These are phyloP conservation scores for Neoarius graeffei DNA, from an alignment of 2,113 vertebrate genomes.

Conservation along the genomic window DNA sequence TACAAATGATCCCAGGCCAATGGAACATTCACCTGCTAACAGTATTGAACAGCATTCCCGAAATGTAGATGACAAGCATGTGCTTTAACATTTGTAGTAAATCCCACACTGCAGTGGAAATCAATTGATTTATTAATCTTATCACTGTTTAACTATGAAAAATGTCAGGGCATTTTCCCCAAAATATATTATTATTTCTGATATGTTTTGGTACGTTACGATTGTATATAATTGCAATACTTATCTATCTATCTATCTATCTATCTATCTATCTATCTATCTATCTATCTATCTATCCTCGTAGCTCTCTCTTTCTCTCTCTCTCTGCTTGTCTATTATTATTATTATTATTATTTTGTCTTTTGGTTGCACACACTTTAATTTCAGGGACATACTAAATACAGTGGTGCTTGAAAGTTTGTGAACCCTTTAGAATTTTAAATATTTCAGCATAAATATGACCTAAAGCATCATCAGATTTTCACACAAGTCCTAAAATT, in stretches of 20 bases:
- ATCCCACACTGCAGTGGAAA: not conserved
- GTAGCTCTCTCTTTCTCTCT: too few relatives aligned
- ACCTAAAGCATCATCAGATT: too few relatives aligned
- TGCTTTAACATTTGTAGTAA: not conserved
- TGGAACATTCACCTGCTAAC: not conserved
- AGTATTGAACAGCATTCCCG: not conserved
- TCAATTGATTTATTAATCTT: not conserved
- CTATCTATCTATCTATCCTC: not conserved
- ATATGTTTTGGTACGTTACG: too few relatives aligned
- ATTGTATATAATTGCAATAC: not conserved
- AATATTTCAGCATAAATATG: too few relatives aligned
- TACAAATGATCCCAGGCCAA: not conserved
- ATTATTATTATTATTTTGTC: too few relatives aligned
- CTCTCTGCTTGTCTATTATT: too few relatives aligned
- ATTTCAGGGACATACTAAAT: too few relatives aligned
- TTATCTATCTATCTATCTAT: not conserved
- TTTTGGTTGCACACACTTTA: too few relatives aligned
- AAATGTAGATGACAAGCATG: not conserved
- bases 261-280: not conserved
- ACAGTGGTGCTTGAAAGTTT: too few relatives aligned
- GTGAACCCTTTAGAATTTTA: too few relatives aligned
- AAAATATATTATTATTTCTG: not conserved
- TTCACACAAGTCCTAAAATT: too few relatives aligned
- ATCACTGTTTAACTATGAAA: not conserved
- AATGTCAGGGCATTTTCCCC: not conserved